Conservation (phyloP, 2,888 invertebrate genomes). For the Pseudeuparius sepicola region DNA sequence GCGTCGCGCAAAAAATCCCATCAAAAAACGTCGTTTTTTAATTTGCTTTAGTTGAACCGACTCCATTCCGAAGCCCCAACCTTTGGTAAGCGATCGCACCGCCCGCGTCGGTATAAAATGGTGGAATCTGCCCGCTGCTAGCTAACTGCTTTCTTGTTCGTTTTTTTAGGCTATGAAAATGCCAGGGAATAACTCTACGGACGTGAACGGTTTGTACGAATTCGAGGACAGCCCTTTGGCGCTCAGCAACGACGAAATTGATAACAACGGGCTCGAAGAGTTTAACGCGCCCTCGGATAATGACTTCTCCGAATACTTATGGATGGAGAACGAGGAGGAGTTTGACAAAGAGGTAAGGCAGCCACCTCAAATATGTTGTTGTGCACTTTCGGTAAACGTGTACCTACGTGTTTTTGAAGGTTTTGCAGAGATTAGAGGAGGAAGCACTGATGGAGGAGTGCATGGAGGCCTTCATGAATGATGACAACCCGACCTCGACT, state of each 20-base stretch:
- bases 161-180: constrained; percentile 32
- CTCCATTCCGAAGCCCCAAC: too few species aligned
- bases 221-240: constrained; percentile 32
- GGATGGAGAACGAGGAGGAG: constrained; percentile 93
- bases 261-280: constrained; percentile 34
- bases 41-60: too few species aligned
- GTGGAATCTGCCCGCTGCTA: constrained; percentile 16
- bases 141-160: constrained; percentile 17
- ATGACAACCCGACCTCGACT: constrained; percentile 44
- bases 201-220: constrained; percentile 33
- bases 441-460: constrained; percentile 83
- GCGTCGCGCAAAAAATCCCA: too few species aligned
- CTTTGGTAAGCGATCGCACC: too few species aligned
- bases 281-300: constrained; percentile 44
- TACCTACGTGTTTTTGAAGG: constrained; percentile 42
- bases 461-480: constrained; percentile 73
- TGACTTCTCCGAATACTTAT: constrained; percentile 84
- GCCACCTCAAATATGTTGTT: background rate
- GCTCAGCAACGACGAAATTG: constrained; percentile 29
- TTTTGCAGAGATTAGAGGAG: constrained; percentile 75
- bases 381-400: constrained; percentile 4
- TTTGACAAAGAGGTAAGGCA: constrained; percentile 73
- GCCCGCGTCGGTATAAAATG: too few species aligned
- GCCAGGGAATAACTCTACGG: constrained; percentile 33
- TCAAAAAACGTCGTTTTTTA: too few species aligned